phyloP scores from a whole-genome alignment of 2,113 vertebrate species.

The Daphoenositta chrysoptera region DNA sequence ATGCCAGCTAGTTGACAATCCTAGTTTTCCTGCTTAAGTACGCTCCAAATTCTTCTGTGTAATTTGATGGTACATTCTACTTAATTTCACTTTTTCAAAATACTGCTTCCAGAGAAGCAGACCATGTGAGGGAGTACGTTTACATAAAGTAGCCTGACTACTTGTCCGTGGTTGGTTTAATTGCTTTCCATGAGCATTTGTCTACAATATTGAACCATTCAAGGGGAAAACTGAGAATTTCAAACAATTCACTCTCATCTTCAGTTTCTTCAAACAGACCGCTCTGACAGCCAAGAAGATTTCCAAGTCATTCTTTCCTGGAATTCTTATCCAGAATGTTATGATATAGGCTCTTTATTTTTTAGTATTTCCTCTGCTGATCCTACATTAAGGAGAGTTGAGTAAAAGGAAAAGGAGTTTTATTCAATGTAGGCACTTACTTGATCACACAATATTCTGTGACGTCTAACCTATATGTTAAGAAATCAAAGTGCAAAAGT shows the following conservation, averaged over 20 bases:
- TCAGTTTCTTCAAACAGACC: not conserved
- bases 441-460: not conserved
- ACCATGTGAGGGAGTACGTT: not conserved
- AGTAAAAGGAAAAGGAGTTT: not conserved
- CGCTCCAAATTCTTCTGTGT: not conserved
- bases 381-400: not conserved
- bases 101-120: not conserved
- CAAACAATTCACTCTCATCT: not conserved
- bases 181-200: not conserved
- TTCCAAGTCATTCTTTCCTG: not conserved
- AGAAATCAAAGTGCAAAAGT: not conserved
- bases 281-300: not conserved
- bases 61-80: not conserved
- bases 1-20: not conserved
- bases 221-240: not conserved
- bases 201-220: not conserved
- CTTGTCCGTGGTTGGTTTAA: not conserved
- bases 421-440: not conserved
- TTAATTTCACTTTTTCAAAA: not conserved
- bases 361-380: not conserved
- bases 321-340: not conserved
- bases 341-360: not conserved
- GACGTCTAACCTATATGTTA: not conserved
- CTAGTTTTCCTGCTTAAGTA: not conserved
- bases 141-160: not conserved